These are phyloP conservation scores for Digitonthophagus gazella DNA, from an alignment of 2,888 invertebrate genomes.

Conservation along the genomic window DNA sequence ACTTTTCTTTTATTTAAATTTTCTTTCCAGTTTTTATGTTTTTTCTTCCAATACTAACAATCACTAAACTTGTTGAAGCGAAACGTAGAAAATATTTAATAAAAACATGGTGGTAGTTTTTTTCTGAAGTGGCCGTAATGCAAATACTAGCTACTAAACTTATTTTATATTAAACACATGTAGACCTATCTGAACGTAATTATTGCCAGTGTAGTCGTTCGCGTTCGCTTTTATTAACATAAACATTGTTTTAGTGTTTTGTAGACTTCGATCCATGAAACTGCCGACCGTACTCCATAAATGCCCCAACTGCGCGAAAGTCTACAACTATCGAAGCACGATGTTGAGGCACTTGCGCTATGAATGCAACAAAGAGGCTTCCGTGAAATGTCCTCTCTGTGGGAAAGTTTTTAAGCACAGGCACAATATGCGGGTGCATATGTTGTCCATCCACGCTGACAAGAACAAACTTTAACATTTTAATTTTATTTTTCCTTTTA, in stretches of 20 bases:
- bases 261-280: background rate
- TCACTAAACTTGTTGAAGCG: background rate
- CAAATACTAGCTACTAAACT: no score
- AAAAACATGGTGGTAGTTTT: background rate
- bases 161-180: background rate
- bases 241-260: background rate
- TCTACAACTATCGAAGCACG: conserved; percentile 56
- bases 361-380: conserved; percentile 58
- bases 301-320: conserved; percentile 56
- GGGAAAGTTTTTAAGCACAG: conserved; percentile 30
- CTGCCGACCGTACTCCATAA: conserved; percentile 27
- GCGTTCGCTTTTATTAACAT: background rate
- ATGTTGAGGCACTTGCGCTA: conserved; percentile 55
- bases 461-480: background rate
- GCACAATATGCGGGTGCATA: conserved; percentile 28
- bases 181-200: background rate
- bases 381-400: conserved; percentile 55
- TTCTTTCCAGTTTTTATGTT: background rate
- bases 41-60: background rate
- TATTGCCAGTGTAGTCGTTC: background rate
- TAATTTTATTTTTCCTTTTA: background rate
- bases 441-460: conserved; percentile 23
- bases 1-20: background rate
- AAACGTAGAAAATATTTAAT: background rate
- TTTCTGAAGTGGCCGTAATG: background rate